phyloP scores from a whole-genome alignment of 2,797 vertebrate species.

The Pyrocephalus nanus region DNA sequence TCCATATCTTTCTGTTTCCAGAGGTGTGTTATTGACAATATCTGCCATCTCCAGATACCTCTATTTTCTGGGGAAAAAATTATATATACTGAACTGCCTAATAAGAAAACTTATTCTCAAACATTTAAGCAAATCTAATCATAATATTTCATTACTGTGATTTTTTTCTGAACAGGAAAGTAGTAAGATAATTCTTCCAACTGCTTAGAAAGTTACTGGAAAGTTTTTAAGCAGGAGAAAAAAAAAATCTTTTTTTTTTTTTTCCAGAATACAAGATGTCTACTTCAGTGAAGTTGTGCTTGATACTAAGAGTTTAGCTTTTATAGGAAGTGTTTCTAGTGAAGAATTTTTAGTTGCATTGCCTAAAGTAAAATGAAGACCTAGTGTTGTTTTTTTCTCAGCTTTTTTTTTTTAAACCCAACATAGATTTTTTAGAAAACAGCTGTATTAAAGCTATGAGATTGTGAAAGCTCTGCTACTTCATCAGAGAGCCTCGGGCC shows the following conservation, averaged over 20 bases:
- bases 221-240: not conserved
- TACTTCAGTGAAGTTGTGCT: not conserved
- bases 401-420: conserved; percentile 7
- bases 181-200: not conserved
- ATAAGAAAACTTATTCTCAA: not conserved
- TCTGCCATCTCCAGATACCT: not conserved
- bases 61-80: not conserved
- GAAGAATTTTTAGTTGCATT: not conserved
- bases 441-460: conserved; percentile 44
- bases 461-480: conserved; percentile 62
- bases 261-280: not conserved
- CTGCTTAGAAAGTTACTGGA: not conserved
- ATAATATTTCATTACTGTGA: not conserved
- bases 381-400: not conserved
- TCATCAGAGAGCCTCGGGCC: conserved; percentile 68
- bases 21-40: not conserved
- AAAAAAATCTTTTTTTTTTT: not conserved
- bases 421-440: conserved; percentile 21
- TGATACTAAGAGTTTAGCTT: not conserved
- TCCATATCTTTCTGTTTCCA: not conserved
- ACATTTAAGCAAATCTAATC: not conserved
- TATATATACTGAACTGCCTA: not conserved
- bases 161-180: not conserved
- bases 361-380: not conserved
- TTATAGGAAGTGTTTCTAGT: not conserved